Evolutionary conservation across 2,797 vertebrate species (phyloP), one percentile per base, ranked within the genome.

Genomic region (Tragopan temminckii): DNA sequence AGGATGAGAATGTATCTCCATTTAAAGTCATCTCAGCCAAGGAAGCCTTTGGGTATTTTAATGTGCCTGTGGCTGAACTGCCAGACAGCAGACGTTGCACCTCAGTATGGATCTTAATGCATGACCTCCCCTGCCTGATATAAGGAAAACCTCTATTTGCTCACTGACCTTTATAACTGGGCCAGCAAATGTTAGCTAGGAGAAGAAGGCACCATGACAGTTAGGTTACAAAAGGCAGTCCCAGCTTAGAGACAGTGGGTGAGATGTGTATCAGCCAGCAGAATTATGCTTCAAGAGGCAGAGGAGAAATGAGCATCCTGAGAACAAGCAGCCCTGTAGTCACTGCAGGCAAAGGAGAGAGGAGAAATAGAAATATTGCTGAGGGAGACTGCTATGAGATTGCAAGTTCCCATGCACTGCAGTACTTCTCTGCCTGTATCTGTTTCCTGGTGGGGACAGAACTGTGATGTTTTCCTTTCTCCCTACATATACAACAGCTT

Each of bases 101-200:
- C 74, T 70, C 61, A 45, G 1, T 9, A 1, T 35, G 53, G 40
- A 45, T 83, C 78, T 74, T 45, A 72, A 70, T n/a, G 43, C 59
- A n/a, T 6, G 48, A 92, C 11, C 23, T 85, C 40, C 83, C 29
- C 66, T 71, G 77, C 77, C 85, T 53, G 9, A 50, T 40, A 66
- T 21, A 4, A 59, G 74, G 57, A 90, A 70, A 69, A 31, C 70
- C 46, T 79, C 45, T 27, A 0, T 75, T 62, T 76, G 80, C 77
- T 85, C 63, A 9, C 5, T 86, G 87, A 85, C 82, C 79, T 94
- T 88, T 77, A 12, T 46, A 64, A 50, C 18, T 85, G 77, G 43
- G 67, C 27, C 80, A 88, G 59, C 16, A 52, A 55, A 9, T 57
- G 42, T 45, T 4, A 88, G 19, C 57, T 59, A 4, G 17, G 46